A percentile compares a stretch with the other conserved stretches of the same genome.
These are phyloP conservation scores for Semicossyphus pulcher DNA, from an alignment of 2,113 vertebrate species.

Conservation along the genomic window DNA sequence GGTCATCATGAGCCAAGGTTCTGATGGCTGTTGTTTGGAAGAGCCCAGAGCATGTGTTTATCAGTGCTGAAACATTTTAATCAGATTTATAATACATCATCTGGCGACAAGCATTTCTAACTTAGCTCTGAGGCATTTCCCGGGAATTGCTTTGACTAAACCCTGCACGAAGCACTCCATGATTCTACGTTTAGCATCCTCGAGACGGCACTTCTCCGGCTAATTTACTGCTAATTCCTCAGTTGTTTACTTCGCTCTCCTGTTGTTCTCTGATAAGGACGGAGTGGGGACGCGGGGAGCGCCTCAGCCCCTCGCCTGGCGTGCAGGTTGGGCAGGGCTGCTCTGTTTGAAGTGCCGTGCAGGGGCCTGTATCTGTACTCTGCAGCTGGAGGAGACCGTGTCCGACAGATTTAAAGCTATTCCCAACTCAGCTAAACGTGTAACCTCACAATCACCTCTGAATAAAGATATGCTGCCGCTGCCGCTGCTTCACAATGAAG, in stretches of 20 bases:
- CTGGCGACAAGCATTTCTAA: neutral
- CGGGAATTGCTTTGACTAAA: conserved; percentile 5
- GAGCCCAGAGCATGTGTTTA: conserved; percentile 6
- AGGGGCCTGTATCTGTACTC: conserved; percentile 67
- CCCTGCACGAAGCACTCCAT: neutral
- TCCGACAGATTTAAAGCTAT: conserved; percentile 42
- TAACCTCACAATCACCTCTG: conserved; percentile 44
- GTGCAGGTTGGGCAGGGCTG: conserved; percentile 44
- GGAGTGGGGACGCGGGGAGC: conserved; percentile 27
- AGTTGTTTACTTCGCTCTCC: conserved; percentile 62
- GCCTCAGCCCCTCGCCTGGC: conserved; percentile 13
- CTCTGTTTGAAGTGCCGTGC: conserved; percentile 70
- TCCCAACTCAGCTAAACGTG: conserved; percentile 56
- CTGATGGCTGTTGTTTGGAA: conserved; percentile 7
- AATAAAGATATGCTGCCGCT: conserved; percentile 54
- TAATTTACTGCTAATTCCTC: conserved; percentile 68
- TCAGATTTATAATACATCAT: neutral
- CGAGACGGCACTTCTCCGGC: conserved; percentile 33
- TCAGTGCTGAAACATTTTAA: neutral
- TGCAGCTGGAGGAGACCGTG: conserved; percentile 64
- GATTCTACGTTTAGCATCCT: conserved; percentile 33
- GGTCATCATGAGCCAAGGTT: conserved; percentile 68
- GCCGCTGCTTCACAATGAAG: conserved; percentile 64
- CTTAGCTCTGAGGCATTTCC: neutral
- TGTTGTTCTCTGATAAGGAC: conserved; percentile 80